Base-by-base conservation (phyloP, 2,888 invertebrate species). In the Silvanus unidentatus region DNA sequence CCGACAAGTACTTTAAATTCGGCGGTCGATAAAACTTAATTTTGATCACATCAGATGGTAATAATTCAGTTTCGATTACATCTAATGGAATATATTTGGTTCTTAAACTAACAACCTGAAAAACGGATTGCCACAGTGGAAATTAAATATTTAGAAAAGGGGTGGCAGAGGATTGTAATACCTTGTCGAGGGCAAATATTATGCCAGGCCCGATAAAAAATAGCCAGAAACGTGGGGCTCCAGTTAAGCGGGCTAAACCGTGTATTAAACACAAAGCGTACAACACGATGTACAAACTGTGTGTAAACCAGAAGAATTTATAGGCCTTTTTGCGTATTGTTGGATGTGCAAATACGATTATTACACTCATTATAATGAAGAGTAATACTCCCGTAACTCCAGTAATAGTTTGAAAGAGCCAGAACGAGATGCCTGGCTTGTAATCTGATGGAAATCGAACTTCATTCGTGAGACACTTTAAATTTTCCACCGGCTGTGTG, bases 291-390 rank as follows among this genome's bases (percentile, higher is more conserved):
- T 96, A 93, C 4, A 96, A 77, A 8, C 90, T 86, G 70, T 97
- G 96, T 40, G 95, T 90, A 48, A 86, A 84, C 89, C 96, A 96
- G 73, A 96, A 96, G 75, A 90, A 95, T 48, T 91, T 91, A 71
- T 94, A 96, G 0, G 95, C 95, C 59, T 89, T 87, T 69, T 93
- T 90, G 38, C 96, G 80, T 48, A 96, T 88, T 2, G 84, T 83
- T 0, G 95, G 94, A 73, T 95, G 93, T 0, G 96, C 95, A 68
- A 97, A 97, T n/a, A 94, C 88, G 66, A 95, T 94, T 57, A 97
- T 96, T 42, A 95, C 86, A 66, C 90, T 88, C 88, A 95, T 94
- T 42, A 94, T 84, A 42, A 89, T 77, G 66, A 93, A 95, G 0
- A 96, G 75, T 1, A 91, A 64, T 1, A 96, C 89, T 9, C 95